Base-by-base conservation (phyloP, 2,113 vertebrate species). In the Xenopus laevis region DNA sequence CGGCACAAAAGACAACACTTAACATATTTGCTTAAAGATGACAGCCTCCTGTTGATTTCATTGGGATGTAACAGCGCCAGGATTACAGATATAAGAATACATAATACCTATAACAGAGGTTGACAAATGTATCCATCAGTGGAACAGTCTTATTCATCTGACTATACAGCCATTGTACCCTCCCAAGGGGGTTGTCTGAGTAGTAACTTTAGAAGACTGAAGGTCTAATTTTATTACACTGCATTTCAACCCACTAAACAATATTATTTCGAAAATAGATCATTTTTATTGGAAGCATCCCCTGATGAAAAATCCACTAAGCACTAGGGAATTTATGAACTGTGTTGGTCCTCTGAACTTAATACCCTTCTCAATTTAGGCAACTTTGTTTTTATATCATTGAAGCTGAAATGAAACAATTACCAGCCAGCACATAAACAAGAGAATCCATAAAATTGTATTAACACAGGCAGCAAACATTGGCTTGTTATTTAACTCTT, bases 21-120 rank as follows among this genome's bases (percentile, higher is more conserved):
- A 96, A 95, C 94, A 94, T 97, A 94, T 96, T 96, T 95, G 92
- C 93, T 93, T 94, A 92, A 93, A 95, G 91, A 94, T 93, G 90
- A 94, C 92, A 95, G 92, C 90, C 92, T 92, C 87, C 92, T 91
- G 89, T 93, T 93, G 93, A 94, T 96, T 95, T 95, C 87, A 88
- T 91, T 95, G 95, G 94, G 94, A 93, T 94, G 88, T 91, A 92
- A 89, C 91, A 93, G 92, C 94, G 93, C 93, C 90, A 93, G 88
- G 86, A 91, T 89, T 90, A 86, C 81, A 91, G 91, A 90, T 90
- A 90, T 84, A 87, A 84, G 89, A 89, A 90, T 93, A 92, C 87
- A 92, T 93, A 89, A 91, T 90, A 91, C 91, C 92, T 89, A 89
- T 91, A 92, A 92, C 90, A 82, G 91, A 88, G 87, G 90, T 90